Evolutionary conservation across 2,113 vertebrate genomes (phyloP).

Genomic region (Fukomys damarensis): DNA sequence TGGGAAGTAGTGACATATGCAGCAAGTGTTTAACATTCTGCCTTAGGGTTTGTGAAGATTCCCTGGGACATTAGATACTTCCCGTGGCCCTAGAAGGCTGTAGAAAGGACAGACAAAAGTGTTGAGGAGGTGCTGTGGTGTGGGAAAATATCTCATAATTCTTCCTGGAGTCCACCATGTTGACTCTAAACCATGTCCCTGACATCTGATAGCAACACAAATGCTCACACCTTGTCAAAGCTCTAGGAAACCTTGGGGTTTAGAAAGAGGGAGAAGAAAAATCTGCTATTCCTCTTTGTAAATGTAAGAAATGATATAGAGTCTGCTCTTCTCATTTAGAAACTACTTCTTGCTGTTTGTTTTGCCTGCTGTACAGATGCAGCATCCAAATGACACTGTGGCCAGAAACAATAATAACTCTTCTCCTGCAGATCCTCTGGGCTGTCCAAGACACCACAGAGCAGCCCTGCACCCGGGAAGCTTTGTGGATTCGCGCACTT

Average conservation of each 20-base stretch:
- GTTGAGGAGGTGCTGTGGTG: not conserved
- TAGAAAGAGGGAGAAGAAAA: slow-evolving; percentile 48
- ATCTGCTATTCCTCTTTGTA: slow-evolving; percentile 14
- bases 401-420: slow-evolving; percentile 55
- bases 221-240: slow-evolving; percentile 29
- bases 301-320: slow-evolving; percentile 41
- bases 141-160: not conserved
- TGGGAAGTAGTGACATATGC: not conserved
- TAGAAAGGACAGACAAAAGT: slow-evolving; percentile 1
- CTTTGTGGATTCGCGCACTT: not conserved
- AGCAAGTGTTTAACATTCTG: not conserved
- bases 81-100: slow-evolving; percentile 4
- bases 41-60: not conserved
- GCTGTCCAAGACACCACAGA: not conserved
- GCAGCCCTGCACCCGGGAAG: not conserved
- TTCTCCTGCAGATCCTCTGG: slow-evolving; percentile 1
- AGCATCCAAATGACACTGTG: slow-evolving; percentile 41
- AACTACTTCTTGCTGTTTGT: slow-evolving; percentile 49
- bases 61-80: not conserved
- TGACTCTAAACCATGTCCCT: not conserved
- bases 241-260: slow-evolving; percentile 44
- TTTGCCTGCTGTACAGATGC: slow-evolving; percentile 43
- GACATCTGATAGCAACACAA: not conserved
- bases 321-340: slow-evolving; percentile 61
- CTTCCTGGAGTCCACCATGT: slow-evolving; percentile 22